Percentiles rank a stretch among this genome's conserved stretches.
phyloP scores from a whole-genome alignment of 2,113 vertebrate species.

The Calyptommatus sinebrachiatus region DNA sequence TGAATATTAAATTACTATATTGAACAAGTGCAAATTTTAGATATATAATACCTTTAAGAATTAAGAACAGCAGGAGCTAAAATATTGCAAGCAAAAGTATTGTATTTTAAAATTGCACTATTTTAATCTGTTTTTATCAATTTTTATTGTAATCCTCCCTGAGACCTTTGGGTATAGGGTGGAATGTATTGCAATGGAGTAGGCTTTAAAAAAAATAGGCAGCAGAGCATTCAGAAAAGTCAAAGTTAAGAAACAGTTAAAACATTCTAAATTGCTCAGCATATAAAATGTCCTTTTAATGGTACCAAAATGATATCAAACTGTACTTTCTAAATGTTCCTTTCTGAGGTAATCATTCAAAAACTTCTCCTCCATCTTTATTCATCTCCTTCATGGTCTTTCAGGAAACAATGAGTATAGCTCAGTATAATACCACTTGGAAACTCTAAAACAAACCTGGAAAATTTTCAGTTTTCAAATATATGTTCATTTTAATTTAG shows the following conservation, averaged over 20 bases:
- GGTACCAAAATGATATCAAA: neutral
- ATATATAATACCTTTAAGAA: no score
- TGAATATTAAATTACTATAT: constrained; percentile 49
- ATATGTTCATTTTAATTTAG: neutral
- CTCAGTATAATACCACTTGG: no score
- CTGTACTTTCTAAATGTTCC: no score
- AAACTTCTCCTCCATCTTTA: neutral
- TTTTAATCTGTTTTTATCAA: no score
- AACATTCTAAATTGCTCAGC: neutral
- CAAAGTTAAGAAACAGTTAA: neutral
- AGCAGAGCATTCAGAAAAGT: neutral
- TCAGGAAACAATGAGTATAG: neutral
- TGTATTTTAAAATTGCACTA: no score
- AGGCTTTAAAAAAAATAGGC: neutral
- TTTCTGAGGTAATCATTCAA: neutral
- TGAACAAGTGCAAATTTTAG: constrained; percentile 59
- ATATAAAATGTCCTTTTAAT: neutral
- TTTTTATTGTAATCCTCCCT: no score
- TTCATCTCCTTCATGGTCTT: neutral
- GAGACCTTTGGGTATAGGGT: no score
- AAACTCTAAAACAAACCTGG: no score
- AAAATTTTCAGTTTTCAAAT: neutral
- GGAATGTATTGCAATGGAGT: neutral
- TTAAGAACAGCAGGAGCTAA: constrained; percentile 43
- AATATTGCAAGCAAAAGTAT: neutral